Conservation (phyloP, 2,113 vertebrate species). For the Cacatua alba region DNA sequence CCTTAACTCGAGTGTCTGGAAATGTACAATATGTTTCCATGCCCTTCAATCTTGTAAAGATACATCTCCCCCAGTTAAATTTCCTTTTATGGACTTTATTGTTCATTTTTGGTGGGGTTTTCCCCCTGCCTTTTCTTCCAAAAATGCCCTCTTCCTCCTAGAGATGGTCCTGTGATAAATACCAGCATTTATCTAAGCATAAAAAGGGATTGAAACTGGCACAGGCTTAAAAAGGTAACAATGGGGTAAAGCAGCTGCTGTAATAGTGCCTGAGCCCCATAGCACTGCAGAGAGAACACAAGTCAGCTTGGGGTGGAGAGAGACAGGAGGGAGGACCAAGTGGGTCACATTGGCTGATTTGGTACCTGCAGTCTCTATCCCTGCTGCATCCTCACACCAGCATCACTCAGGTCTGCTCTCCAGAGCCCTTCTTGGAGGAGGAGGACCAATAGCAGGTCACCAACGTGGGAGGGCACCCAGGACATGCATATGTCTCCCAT, state of each 20-base stretch:
- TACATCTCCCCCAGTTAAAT: neutral
- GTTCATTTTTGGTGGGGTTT: neutral
- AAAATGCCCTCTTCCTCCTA: neutral
- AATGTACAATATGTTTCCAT: slow-evolving; percentile 52
- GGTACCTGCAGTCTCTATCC: neutral
- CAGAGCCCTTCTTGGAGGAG: neutral
- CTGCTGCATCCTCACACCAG: neutral
- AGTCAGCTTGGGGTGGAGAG: neutral
- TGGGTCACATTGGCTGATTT: fast-evolving
- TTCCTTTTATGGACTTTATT: slow-evolving; percentile 39
- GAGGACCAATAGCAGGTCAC: neutral
- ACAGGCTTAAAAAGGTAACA: neutral
- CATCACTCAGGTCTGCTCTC: neutral
- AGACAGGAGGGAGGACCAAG: neutral
- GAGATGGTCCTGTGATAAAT: neutral
- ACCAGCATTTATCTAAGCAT: neutral
- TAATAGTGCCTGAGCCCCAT: fast-evolving
- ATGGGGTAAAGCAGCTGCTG: neutral
- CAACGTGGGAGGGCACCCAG: fast-evolving
- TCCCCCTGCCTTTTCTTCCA: neutral
- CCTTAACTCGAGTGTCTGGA: slow-evolving; percentile 39
- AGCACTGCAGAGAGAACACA: neutral
- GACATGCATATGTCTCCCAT: neutral
- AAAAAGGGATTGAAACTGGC: neutral
- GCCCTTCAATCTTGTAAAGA: slow-evolving; percentile 22